phyloP scores from a whole-genome alignment of 2,888 invertebrate species.

The Yponomeuta cagnagella region DNA sequence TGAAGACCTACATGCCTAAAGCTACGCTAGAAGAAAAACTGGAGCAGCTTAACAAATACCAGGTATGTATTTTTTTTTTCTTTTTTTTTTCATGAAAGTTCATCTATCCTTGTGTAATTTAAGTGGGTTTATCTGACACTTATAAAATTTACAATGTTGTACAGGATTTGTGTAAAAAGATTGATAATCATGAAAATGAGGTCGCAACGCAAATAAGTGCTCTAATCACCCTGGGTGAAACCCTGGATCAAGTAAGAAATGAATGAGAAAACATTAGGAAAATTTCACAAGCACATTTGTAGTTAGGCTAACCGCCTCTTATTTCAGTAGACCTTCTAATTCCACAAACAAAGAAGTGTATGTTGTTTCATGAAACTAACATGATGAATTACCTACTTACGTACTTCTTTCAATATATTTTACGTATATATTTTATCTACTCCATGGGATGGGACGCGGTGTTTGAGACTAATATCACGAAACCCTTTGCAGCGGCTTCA shows the following conservation, averaged over 20 bases:
- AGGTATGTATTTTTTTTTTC: slow-evolving; percentile 74
- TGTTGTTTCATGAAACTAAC: slow-evolving; percentile 5
- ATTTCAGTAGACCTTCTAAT: slow-evolving; percentile 65
- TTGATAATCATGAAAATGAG: slow-evolving; percentile 82
- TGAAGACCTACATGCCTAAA: slow-evolving; percentile 90
- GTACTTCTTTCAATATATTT: slow-evolving; percentile 34
- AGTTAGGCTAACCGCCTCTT: slow-evolving; percentile 48
- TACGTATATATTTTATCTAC: slow-evolving; percentile 6
- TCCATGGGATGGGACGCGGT: slow-evolving; percentile 12
- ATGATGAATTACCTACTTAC: neutral
- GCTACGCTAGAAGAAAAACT: slow-evolving; percentile 92
- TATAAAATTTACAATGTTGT: slow-evolving; percentile 29
- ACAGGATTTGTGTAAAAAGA: slow-evolving; percentile 85
- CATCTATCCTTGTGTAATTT: too few relatives aligned
- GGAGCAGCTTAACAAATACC: slow-evolving; percentile 92
- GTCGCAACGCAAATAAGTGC: slow-evolving; percentile 71
- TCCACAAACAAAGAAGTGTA: slow-evolving; percentile 33
- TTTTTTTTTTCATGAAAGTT: slow-evolving; percentile 1
- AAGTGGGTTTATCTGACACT: neutral
- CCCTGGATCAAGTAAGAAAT: slow-evolving; percentile 88
- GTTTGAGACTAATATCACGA: slow-evolving; percentile 8
- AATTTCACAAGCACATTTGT: slow-evolving; percentile 46
- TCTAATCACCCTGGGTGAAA: slow-evolving; percentile 84
- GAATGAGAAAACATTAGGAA: slow-evolving; percentile 25
- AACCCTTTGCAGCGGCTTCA: neutral